A percentile compares a stretch with the other conserved stretches of the same genome.
Conservation (phyloP, 2,113 vertebrate genomes). For the Eira barbara region DNA sequence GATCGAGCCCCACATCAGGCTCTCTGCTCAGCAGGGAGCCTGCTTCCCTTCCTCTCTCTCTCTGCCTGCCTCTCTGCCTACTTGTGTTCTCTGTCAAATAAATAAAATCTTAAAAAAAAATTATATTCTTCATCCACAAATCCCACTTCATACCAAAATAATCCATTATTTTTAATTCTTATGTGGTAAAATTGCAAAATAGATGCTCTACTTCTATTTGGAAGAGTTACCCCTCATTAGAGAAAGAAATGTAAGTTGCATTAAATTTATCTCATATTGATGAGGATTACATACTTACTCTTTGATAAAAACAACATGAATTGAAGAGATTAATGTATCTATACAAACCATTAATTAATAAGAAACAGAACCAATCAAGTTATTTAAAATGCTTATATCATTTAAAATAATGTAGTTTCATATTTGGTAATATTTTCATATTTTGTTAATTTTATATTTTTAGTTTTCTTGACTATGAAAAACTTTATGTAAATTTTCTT, state of each 20-base stretch:
- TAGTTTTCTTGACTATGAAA: slow-evolving; percentile 18
- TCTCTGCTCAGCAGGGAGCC: no score
- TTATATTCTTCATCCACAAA: slow-evolving; percentile 3
- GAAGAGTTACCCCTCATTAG: background rate
- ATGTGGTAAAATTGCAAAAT: background rate
- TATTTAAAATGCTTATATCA: background rate
- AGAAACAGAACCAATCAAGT: background rate
- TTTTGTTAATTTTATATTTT: background rate
- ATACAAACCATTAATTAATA: background rate
- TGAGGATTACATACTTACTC: background rate
- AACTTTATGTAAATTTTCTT: background rate
- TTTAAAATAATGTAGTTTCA: background rate
- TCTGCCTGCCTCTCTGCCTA: no score
- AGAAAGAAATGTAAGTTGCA: background rate
- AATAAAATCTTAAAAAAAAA: no score
- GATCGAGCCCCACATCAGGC: no score
- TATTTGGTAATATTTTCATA: slow-evolving; percentile 5
- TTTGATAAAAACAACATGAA: background rate
- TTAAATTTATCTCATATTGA: background rate
- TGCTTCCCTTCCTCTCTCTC: no score
- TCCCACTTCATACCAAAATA: slow-evolving; percentile 22
- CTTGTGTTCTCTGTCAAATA: no score
- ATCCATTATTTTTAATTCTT: slow-evolving; percentile 1
- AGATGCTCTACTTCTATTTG: background rate
- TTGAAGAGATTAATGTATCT: background rate